Evolutionary conservation across 2,113 vertebrate genomes (phyloP).

Genomic region (Pluvialis apricaria): DNA sequence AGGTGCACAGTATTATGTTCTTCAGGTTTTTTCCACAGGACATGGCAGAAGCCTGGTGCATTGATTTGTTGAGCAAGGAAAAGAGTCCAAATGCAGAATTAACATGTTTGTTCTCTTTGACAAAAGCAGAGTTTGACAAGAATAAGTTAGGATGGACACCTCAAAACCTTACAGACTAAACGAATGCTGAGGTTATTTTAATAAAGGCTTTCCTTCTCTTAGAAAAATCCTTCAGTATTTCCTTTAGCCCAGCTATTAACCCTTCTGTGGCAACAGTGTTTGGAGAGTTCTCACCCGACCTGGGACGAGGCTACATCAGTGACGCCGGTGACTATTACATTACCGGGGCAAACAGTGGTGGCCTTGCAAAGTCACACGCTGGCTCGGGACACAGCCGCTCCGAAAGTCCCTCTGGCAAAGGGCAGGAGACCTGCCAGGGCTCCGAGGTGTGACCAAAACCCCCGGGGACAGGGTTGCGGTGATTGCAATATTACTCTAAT

Average conservation of each 20-base stretch:
- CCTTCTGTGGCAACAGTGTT: neutral
- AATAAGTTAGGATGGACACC: neutral
- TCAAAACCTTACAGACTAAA: neutral
- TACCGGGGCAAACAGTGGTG: neutral
- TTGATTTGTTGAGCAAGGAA: neutral
- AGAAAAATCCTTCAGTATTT: neutral
- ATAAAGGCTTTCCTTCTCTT: neutral
- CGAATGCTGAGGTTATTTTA: neutral
- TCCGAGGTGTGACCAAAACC: neutral
- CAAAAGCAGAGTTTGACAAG: neutral
- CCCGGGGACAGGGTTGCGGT: neutral
- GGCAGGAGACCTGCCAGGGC: neutral
- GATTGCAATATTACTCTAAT: neutral
- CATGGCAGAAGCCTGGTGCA: neutral
- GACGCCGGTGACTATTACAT: neutral
- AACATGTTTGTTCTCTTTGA: neutral
- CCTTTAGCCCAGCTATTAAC: neutral
- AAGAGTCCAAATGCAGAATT: neutral
- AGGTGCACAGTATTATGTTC: neutral
- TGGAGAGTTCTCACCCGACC: neutral
- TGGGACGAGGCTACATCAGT: neutral
- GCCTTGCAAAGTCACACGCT: neutral
- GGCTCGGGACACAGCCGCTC: neutral
- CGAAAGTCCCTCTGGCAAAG: neutral
- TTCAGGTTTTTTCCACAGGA: neutral